These are phyloP conservation scores for Chauna torquata DNA, from an alignment of 2,113 vertebrate genomes.

Conservation along the genomic window DNA sequence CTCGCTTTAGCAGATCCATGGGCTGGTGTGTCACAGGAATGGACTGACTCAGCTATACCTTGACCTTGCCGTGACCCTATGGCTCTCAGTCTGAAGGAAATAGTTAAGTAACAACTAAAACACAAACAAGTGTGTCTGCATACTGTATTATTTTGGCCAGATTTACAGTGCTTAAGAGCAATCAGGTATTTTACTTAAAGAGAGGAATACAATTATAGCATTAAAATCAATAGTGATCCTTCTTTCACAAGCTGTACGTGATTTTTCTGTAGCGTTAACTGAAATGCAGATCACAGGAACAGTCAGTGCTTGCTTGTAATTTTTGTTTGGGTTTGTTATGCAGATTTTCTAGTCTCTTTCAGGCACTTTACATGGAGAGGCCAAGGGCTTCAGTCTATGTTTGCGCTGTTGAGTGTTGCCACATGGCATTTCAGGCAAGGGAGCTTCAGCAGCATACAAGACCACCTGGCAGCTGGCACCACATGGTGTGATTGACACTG, in stretches of 20 bases:
- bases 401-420: background rate
- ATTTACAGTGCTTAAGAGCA: background rate
- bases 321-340: background rate
- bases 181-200: background rate
- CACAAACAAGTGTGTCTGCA: conserved; percentile 10
- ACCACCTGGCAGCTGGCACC: background rate
- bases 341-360: background rate
- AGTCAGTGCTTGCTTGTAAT: background rate
- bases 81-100: conserved; percentile 58
- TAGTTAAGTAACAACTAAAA: conserved; percentile 42
- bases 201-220: background rate
- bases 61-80: conserved; percentile 61
- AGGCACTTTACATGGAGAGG: background rate
- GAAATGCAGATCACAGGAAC: background rate
- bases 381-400: background rate
- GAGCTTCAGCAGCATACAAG: background rate
- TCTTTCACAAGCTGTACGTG: background rate
- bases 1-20: conserved; percentile 5
- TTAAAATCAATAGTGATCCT: background rate
- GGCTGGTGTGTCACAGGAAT: conserved; percentile 23
- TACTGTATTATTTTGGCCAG: conserved; percentile 48
- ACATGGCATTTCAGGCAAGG: background rate
- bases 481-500: rapidly evolving
- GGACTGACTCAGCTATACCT: conserved; percentile 55
- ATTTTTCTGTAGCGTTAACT: background rate